Conservation (phyloP, 1,140 invertebrate species). For the Penaeus indicus region DNA sequence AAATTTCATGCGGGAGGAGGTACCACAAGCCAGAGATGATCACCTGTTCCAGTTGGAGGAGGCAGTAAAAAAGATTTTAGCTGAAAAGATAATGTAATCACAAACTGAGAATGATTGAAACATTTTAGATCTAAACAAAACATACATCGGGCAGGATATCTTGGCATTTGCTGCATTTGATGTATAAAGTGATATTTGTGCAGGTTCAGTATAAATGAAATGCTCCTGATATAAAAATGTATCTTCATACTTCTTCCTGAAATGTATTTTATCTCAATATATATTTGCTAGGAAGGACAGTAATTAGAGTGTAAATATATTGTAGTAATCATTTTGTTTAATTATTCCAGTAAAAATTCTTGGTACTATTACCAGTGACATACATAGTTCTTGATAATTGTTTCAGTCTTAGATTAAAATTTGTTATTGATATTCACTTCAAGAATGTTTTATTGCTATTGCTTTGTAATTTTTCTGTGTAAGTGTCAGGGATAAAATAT, state of each 20-base stretch:
- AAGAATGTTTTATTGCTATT: too few relatives aligned
- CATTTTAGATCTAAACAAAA: neutral
- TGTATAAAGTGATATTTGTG: neutral
- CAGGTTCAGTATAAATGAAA: neutral
- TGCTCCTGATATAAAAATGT: neutral
- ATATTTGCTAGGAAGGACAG: neutral
- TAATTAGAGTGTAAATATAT: neutral
- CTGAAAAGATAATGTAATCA: neutral
- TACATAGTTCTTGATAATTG: too few relatives aligned
- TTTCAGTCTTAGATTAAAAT: too few relatives aligned
- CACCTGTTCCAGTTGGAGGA: slow-evolving; percentile 60
- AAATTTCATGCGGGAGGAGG: slow-evolving; percentile 76
- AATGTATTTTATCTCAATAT: neutral
- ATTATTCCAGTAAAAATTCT: too few relatives aligned
- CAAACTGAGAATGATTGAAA: neutral
- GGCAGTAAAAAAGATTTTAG: slow-evolving; percentile 36
- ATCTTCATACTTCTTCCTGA: neutral
- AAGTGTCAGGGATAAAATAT: too few relatives aligned
- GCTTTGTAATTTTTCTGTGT: too few relatives aligned
- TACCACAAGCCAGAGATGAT: slow-evolving; percentile 53
- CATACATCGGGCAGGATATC: neutral
- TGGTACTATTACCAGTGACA: too few relatives aligned
- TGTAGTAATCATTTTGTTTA: too few relatives aligned
- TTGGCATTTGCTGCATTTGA: too few relatives aligned
- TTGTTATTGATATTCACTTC: too few relatives aligned